Base-by-base conservation (phyloP, 2,797 vertebrate genomes). In the Phaenicophaeus curvirostris region DNA sequence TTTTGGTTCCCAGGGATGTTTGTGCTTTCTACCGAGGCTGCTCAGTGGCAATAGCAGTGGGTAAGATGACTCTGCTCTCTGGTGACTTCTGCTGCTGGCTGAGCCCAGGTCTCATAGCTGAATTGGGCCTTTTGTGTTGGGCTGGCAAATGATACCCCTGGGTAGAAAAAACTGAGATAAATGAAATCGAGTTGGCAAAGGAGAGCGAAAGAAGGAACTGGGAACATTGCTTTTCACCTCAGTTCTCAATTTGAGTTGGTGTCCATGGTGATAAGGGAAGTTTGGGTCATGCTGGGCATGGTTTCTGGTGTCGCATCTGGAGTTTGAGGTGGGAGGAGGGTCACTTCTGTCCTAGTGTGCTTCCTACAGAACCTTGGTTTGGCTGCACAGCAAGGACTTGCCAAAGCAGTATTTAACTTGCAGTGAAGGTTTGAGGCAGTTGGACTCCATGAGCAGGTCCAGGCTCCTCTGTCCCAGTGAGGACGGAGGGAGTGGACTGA, bases 61-160 rank as follows among this genome's bases (percentile, higher is more conserved):
- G 91, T 93, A 94, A 91, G 79, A 44, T 15, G 53, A 15, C 74
- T 84, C 82, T 2, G 19, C 41, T 91, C 82, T 62, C 79, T 31
- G 58, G 62, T 71, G 83, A 57, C 59, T 95, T 85, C 63, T 88
- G 57, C 44, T 78, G 90, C 84, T 93, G 80, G 62, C 84, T 75
- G 78, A 68, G 65, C n/a, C 50, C 41, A 24, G 68, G n/a, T 80
- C 87, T 86, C 1, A 0, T 48, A 72, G 89, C 73, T 95, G 76
- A 94, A 95, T 77, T 39, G 48, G n/a, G 12, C 25, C 54, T 55
- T 92, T 96, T 96, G 96, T 95, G 33, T 54, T 44, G 37, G 57
- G 65, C 93, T 87, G 89, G 67, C 57, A 96, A 90, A 82, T 4
- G 67, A 96, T 96, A 95, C 37, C 74, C 91, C 90, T 94, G 91